Percentiles rank a stretch among this genome's conserved stretches.
phyloP scores from a whole-genome alignment of 2,888 invertebrate species.

The Ferrisia virgata region DNA sequence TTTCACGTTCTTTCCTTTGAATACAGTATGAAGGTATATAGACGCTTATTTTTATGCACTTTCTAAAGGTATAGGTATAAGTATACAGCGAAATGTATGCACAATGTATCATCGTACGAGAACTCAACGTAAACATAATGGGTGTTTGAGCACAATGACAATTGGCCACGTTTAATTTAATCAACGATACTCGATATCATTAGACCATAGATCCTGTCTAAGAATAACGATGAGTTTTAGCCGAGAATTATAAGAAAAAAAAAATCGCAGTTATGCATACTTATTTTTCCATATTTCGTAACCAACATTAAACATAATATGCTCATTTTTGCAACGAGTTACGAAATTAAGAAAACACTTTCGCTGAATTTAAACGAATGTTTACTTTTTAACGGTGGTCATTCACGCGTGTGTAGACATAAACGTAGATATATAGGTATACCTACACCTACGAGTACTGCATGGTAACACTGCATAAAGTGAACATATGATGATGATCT shows the following conservation, averaged over 20 bases:
- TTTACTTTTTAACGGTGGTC: neutral
- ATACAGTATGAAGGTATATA: neutral
- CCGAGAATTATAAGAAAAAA: neutral
- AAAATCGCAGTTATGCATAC: neutral
- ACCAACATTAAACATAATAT: neutral
- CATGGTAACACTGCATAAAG: no score
- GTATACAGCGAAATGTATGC: no score
- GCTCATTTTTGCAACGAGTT: neutral
- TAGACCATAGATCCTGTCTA: neutral
- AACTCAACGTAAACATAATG: no score
- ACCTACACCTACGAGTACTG: no score
- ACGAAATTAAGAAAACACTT: constrained; percentile 4
- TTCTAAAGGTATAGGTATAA: neutral
- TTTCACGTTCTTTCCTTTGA: neutral
- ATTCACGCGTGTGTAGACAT: neutral
- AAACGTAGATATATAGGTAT: no score
- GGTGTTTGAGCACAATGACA: no score
- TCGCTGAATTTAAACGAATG: neutral
- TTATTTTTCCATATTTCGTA: constrained; percentile 2
- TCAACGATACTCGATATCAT: neutral
- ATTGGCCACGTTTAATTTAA: neutral
- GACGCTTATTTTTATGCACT: no score
- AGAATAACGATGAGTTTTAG: neutral
- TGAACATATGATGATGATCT: no score
- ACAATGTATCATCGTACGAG: no score